phyloP scores from a whole-genome alignment of 35 echinoderm and acorn worm genomes.

The Ophiothrix spiculata region DNA sequence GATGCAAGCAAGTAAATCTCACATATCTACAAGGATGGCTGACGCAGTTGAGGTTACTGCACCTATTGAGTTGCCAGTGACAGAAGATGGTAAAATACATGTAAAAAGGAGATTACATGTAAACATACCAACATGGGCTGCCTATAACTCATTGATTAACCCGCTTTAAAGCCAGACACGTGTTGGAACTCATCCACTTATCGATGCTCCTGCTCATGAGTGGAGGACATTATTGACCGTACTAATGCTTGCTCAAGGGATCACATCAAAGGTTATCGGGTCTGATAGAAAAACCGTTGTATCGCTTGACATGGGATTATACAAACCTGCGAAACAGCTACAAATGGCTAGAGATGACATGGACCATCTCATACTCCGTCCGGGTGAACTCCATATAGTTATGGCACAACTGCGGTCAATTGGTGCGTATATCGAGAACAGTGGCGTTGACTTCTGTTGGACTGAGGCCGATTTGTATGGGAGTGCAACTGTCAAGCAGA shows the following conservation, averaged over 20 bases:
- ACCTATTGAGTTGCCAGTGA: background rate
- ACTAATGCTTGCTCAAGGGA: slow-evolving; percentile 29
- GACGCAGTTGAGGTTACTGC: no score
- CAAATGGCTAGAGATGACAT: slow-evolving; percentile 26
- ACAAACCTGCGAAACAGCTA: slow-evolving; percentile 8
- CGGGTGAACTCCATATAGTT: slow-evolving; percentile 10
- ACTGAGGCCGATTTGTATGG: slow-evolving; percentile 15
- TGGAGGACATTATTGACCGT: slow-evolving; percentile 36
- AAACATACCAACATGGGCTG: slow-evolving; percentile 38
- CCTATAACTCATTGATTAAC: slow-evolving; percentile 24
- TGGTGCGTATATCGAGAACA: slow-evolving; percentile 9
- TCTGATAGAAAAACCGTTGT: slow-evolving; percentile 4
- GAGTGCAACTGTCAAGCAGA: slow-evolving; percentile 19
- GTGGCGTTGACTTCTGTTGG: slow-evolving; percentile 16
- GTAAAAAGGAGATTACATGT: background rate
- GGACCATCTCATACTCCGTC: background rate
- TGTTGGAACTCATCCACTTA: slow-evolving; percentile 12
- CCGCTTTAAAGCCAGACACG: background rate
- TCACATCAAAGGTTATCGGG: slow-evolving; percentile 25
- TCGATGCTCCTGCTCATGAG: slow-evolving; percentile 29
- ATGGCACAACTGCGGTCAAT: slow-evolving; percentile 10
- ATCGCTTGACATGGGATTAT: slow-evolving; percentile 23
- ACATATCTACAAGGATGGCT: background rate
- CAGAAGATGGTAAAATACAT: background rate
- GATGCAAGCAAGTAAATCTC: background rate